Conservation (phyloP, 2,888 invertebrate species). For the Alcis repandata region DNA sequence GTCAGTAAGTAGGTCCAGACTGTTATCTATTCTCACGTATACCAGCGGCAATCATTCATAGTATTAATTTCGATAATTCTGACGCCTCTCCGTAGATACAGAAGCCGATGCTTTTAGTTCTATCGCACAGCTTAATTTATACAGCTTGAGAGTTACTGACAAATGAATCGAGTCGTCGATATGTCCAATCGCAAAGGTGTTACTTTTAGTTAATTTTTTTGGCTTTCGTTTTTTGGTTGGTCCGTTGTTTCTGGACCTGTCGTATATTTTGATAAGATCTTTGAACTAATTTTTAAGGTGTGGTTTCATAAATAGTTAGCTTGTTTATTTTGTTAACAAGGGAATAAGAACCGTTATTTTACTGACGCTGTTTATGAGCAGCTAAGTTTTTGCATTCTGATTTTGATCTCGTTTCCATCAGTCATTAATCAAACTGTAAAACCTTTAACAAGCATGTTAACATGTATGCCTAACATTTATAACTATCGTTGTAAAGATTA, state of each 20-base stretch:
- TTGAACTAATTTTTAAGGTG: constrained; percentile 54
- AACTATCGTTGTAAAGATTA: constrained; percentile 19
- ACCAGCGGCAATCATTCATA: constrained; percentile 76
- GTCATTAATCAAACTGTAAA: constrained; percentile 4
- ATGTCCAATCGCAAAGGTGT: constrained; percentile 66
- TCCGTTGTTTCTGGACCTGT: constrained; percentile 58
- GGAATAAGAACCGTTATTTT: constrained; percentile 49
- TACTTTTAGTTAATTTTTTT: constrained; percentile 58
- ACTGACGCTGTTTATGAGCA: constrained; percentile 3
- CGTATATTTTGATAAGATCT: constrained; percentile 69
- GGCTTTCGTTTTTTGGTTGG: constrained; percentile 51
- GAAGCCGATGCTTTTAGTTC: constrained; percentile 80
- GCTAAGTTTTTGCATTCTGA: constrained; percentile 15
- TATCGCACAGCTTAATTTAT: constrained; percentile 76
- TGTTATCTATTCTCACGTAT: constrained; percentile 67
- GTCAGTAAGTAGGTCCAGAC: constrained; percentile 54
- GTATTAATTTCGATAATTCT: constrained; percentile 81
- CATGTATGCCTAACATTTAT: constrained; percentile 8
- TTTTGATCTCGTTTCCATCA: constrained; percentile 11
- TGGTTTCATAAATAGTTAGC: constrained; percentile 64
- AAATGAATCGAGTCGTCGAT: constrained; percentile 68
- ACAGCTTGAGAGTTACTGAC: constrained; percentile 66
- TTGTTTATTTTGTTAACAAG: constrained; percentile 60
- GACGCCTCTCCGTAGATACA: constrained; percentile 77
- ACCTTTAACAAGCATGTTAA: not conserved